Evolutionary conservation across 2,888 invertebrate species (phyloP).

Genomic region (Apodemia hepburni): DNA sequence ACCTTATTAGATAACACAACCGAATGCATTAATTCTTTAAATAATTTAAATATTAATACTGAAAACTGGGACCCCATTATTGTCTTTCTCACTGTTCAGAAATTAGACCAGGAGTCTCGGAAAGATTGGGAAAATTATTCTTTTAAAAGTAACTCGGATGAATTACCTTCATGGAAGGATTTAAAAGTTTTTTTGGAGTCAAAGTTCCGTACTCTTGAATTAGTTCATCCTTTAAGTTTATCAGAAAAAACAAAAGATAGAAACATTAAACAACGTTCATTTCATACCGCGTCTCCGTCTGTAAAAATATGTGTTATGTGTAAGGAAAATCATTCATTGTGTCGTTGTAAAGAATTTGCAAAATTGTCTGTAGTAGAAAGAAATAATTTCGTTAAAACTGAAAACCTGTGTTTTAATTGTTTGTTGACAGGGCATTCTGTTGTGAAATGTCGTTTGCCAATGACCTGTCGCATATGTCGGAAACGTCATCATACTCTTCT

Average conservation of each 20-base stretch:
- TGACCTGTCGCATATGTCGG: constrained; percentile 24
- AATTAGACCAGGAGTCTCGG: neutral
- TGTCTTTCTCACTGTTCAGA: neutral
- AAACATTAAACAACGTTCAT: neutral
- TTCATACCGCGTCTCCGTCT: neutral
- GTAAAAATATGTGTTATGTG: neutral
- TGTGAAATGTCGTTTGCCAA: constrained; percentile 18
- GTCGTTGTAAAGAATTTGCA: too few species aligned
- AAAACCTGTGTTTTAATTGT: constrained; percentile 24
- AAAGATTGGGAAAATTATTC: too few species aligned
- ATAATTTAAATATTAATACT: too few species aligned
- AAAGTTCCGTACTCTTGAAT: neutral
- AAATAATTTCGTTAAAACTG: constrained; percentile 16
- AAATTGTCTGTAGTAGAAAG: too few species aligned
- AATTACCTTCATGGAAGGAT: neutral
- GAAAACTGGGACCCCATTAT: neutral
- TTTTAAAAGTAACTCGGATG: neutral
- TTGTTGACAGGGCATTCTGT: constrained; percentile 22
- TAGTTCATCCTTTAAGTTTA: neutral
- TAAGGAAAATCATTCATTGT: too few species aligned
- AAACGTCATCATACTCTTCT: constrained; percentile 26
- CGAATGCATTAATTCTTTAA: too few species aligned
- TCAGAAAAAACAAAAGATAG: neutral
- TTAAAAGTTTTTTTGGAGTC: neutral
- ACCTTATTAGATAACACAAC: neutral